Percentiles rank a stretch among this genome's conserved stretches.
Evolutionary conservation across 2,888 invertebrate species (phyloP).

Genomic region (Erebia aethiops): DNA sequence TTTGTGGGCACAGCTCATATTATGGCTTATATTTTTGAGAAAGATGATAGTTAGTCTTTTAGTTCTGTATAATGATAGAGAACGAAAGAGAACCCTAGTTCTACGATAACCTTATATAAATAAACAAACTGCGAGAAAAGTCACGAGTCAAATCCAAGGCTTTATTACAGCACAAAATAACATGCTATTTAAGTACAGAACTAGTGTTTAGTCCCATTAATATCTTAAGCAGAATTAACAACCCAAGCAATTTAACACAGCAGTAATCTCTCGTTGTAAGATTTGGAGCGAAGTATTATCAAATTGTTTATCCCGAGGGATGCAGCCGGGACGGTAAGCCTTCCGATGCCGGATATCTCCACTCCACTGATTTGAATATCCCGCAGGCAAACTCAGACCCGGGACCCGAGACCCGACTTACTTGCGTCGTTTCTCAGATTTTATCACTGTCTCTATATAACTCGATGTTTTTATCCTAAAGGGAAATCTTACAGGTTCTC

Average conservation of each 20-base stretch:
- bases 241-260: not conserved
- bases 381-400: slow-evolving; percentile 22
- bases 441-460: slow-evolving; percentile 13
- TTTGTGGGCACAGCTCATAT: no score
- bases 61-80: no score
- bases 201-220: no score
- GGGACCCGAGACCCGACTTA: slow-evolving; percentile 4
- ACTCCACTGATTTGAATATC: slow-evolving; percentile 33
- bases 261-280: not conserved
- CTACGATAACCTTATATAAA: no score
- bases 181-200: no score
- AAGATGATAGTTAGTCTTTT: no score
- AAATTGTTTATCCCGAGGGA: slow-evolving; percentile 23
- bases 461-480: not conserved
- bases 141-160: no score
- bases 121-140: no score
- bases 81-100: no score
- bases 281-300: slow-evolving; percentile 21
- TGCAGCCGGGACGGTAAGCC: slow-evolving; percentile 15
- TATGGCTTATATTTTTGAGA: no score
- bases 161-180: no score
- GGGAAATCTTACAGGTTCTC: slow-evolving; percentile 3
- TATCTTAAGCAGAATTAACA: not conserved
- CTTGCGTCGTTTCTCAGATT: slow-evolving; percentile 13
- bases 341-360: slow-evolving; percentile 20